Evolutionary conservation across 2,113 vertebrate species (phyloP).

Genomic region (Petromus typicus): DNA sequence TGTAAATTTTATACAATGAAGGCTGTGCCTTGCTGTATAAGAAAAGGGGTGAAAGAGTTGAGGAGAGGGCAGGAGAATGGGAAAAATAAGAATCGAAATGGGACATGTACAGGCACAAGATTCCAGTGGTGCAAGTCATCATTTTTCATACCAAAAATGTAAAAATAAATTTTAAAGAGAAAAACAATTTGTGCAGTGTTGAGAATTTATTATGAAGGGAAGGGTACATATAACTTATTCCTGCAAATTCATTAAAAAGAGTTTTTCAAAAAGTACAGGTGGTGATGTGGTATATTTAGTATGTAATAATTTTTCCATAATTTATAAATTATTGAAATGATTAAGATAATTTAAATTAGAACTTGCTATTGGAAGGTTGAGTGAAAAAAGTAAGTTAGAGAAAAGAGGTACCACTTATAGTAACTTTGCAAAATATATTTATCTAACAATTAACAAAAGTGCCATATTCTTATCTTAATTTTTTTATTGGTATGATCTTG

Average conservation of each 20-base stretch:
- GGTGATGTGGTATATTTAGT: neutral
- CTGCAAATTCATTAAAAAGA: neutral
- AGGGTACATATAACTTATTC: neutral
- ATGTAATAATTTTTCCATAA: neutral
- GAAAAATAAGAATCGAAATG: too few species aligned
- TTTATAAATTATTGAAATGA: neutral
- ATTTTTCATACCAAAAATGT: too few species aligned
- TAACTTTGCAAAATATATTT: neutral
- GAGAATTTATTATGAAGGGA: neutral
- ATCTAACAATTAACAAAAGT: neutral
- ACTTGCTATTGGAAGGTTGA: neutral
- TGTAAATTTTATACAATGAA: neutral
- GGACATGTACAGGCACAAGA: too few species aligned
- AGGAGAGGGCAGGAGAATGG: too few species aligned
- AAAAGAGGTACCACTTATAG: neutral
- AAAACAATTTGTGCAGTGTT: neutral
- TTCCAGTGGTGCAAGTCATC: too few species aligned
- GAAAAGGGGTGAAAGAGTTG: neutral
- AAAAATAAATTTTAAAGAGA: too few species aligned
- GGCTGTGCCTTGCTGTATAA: neutral
- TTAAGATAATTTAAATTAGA: constrained; percentile 12
- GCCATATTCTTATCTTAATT: neutral
- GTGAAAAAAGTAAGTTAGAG: neutral
- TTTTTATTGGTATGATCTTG: neutral
- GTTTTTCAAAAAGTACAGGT: neutral